Evolutionary conservation across 1,140 invertebrate species (phyloP).

Genomic region (Drepana arcuata): DNA sequence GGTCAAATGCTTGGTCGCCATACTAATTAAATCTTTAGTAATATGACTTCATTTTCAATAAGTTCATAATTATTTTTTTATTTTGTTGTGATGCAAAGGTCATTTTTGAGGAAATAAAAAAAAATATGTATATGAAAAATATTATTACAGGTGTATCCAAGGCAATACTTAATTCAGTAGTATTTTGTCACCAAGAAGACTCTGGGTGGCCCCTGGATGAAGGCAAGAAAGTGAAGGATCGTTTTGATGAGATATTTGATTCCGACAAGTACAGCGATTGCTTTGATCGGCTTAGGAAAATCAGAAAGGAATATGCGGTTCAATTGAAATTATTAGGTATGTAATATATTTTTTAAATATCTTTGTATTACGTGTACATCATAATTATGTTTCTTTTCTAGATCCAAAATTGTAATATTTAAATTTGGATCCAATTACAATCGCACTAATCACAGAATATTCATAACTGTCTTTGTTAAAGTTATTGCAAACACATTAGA

Average conservation of each 20-base stretch:
- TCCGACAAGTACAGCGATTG: conserved; percentile 95
- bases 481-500: too few relatives aligned
- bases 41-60: too few relatives aligned
- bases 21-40: too few relatives aligned
- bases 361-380: not conserved
- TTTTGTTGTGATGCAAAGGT: too few relatives aligned
- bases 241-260: conserved; percentile 99
- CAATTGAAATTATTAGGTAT: conserved; percentile 65
- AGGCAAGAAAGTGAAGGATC: conserved; percentile 93
- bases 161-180: conserved; percentile 95
- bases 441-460: too few relatives aligned
- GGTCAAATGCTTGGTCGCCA: too few relatives aligned
- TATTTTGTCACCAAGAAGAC: conserved; percentile 99
- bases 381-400: conserved; percentile 13
- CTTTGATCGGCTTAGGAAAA: conserved; percentile 84
- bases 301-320: conserved; percentile 75
- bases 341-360: conserved; percentile 8
- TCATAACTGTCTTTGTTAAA: too few relatives aligned
- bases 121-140: too few relatives aligned
- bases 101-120: too few relatives aligned
- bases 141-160: conserved; percentile 88
- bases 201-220: conserved; percentile 97
- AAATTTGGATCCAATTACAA: too few relatives aligned
- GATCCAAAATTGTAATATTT: too few relatives aligned
- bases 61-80: too few relatives aligned